Percentiles rank a stretch among this genome's conserved stretches.
Conservation (phyloP, 2,113 vertebrate genomes). For the Odocoileus virginianus region DNA sequence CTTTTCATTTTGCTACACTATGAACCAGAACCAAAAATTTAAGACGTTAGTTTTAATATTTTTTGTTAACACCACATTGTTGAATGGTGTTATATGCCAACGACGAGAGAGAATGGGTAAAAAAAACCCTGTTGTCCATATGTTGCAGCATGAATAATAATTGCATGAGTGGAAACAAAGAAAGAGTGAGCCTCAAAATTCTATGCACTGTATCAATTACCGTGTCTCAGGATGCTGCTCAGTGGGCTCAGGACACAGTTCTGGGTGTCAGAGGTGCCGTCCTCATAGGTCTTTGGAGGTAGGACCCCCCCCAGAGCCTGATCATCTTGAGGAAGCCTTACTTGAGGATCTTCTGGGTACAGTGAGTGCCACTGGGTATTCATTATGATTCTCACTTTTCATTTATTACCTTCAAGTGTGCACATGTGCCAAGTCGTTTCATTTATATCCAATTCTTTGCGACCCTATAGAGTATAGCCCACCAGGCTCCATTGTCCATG, state of each 20-base stretch:
- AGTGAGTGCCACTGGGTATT: neutral
- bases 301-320: neutral
- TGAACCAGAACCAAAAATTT: constrained; percentile 51
- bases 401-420: neutral
- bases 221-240: neutral
- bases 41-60: constrained; percentile 69
- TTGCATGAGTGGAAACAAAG: constrained; percentile 42
- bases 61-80: constrained; percentile 62
- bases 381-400: neutral
- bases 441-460: neutral
- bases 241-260: rapidly evolving
- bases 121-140: constrained; percentile 52
- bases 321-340: neutral
- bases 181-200: neutral
- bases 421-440: neutral
- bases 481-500: neutral
- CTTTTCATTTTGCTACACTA: constrained; percentile 46
- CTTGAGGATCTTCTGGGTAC: neutral
- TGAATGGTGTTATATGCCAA: constrained; percentile 32
- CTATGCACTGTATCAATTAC: neutral
- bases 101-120: neutral
- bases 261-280: neutral
- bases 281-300: neutral
- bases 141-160: constrained; percentile 48
- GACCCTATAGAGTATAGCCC: neutral